A percentile compares a stretch with the other conserved stretches of the same genome.
Evolutionary conservation across 2,113 vertebrate genomes (phyloP).

Genomic region (Heterochromis multidens): DNA sequence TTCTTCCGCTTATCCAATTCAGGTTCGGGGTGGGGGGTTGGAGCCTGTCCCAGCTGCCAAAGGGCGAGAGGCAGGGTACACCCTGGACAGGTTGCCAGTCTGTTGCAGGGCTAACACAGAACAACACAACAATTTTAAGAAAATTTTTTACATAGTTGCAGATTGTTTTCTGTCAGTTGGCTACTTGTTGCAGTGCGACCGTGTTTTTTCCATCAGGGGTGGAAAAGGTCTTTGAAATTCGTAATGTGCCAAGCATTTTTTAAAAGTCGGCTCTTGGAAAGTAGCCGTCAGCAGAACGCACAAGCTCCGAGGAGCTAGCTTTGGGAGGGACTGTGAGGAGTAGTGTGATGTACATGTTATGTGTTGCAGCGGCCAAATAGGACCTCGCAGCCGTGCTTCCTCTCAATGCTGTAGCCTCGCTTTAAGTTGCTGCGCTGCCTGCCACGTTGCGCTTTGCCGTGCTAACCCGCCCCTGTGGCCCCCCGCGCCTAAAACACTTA

Average conservation of each 20-base stretch:
- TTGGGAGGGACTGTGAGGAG: neutral
- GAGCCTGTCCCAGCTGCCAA: no score
- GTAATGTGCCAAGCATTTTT: neutral
- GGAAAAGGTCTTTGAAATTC: neutral
- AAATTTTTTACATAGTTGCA: neutral
- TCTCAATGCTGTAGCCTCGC: constrained; percentile 31
- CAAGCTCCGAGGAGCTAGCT: neutral
- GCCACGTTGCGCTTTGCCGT: constrained; percentile 66
- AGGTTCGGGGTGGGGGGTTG: no score
- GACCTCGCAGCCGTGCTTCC: constrained; percentile 23
- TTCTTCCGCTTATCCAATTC: no score
- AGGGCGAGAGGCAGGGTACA: no score
- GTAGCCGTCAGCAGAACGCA: no score
- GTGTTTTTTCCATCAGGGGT: neutral
- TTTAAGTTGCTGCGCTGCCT: constrained; percentile 62
- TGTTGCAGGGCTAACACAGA: no score
- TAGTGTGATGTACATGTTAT: constrained; percentile 6
- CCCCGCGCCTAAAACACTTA: constrained; percentile 44
- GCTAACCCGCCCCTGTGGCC: constrained; percentile 54
- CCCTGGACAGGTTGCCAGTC: no score
- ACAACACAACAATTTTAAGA: neutral
- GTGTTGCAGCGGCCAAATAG: constrained; percentile 8
- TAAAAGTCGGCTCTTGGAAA: neutral
- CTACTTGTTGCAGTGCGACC: neutral
- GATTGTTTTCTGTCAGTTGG: neutral